Evolutionary conservation across 1,140 invertebrate genomes (phyloP), one percentile per base, ranked within the genome.

Genomic region (Bombyx mori): DNA sequence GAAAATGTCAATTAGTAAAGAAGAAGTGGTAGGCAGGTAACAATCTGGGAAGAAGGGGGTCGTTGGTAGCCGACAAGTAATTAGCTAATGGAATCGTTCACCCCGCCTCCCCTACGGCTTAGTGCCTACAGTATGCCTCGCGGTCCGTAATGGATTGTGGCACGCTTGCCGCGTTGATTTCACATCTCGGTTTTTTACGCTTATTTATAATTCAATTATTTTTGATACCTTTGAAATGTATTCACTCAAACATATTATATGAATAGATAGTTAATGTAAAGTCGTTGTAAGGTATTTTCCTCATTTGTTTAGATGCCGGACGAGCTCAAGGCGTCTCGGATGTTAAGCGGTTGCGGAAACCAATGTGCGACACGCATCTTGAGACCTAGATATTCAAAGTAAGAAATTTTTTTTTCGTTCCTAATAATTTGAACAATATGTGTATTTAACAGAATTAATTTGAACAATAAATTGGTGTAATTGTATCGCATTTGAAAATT

Each of bases 41-140:
- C 75, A 82, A 85, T 83, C 80, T 83, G 79, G 80, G 61, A 82
- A 75, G 79, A 82, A 82, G 79, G 79, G 78, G 75, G 79, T 80
- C 65, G 68, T 46, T 66, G 62, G 71, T 65, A 55, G 44, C 44
- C 57, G 66, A 42, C 56, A 58, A 71, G 66, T 83, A 86, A 83
- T 86, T 86, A 83, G 75, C 74, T 83, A 83, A 86, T 86, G 82
- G 82, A 81, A 61, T 55, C 48, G 57, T 65, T 64, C 66, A 67
- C 69, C 69, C 58, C 52, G 56, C 62, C 61, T 57, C 54, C 62
- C 57, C 65, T 63, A 42, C 63, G 45, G 58, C 44, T 51, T 44
- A 45, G 54, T 55, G 54, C 50, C 58, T 8, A 26, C 49, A 44
- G 46, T 45, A 53, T 26, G n/a, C 58, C 18, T 53, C 59, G 48